Evolutionary conservation across 2,797 vertebrate genomes (phyloP).

Genomic region (Jordanella pulchra): DNA sequence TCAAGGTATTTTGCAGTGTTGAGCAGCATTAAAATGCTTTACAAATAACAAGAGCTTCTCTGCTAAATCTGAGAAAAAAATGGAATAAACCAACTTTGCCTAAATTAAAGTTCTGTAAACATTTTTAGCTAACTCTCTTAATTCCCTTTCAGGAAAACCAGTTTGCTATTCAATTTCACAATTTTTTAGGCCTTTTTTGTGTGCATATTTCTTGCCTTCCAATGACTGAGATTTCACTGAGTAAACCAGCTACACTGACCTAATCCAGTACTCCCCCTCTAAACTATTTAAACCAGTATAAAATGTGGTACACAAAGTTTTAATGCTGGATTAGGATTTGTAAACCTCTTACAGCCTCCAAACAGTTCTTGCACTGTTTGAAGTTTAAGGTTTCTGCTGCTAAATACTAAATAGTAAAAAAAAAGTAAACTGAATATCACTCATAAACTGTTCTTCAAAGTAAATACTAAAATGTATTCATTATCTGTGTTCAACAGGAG

Average conservation of each 20-base stretch:
- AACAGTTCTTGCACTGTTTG: slow-evolving; percentile 23
- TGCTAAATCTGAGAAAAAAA: not conserved
- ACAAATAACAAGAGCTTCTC: not conserved
- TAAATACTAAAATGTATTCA: slow-evolving; percentile 43
- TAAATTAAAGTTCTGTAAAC: not conserved
- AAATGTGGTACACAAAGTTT: slow-evolving; percentile 36
- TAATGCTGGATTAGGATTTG: slow-evolving; percentile 48
- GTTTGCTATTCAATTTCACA: not conserved
- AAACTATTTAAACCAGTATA: slow-evolving; percentile 25
- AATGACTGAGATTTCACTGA: slow-evolving; percentile 27
- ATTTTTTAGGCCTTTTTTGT: not conserved
- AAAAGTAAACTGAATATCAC: slow-evolving; percentile 7
- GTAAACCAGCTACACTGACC: slow-evolving; percentile 16
- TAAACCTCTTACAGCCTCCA: slow-evolving; percentile 53
- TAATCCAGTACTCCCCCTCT: slow-evolving; percentile 6
- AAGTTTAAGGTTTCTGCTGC: slow-evolving; percentile 13
- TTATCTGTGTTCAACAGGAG: slow-evolving; percentile 78
- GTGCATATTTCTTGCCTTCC: slow-evolving; percentile 10
- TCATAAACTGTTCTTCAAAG: slow-evolving; percentile 26
- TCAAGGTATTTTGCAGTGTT: not conserved
- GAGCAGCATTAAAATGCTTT: too few species aligned
- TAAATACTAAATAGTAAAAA: not conserved
- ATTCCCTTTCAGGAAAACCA: not conserved
- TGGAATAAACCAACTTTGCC: not conserved
- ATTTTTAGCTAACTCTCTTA: not conserved